These are phyloP conservation scores for Pedionomus torquatus DNA, from an alignment of 2,113 vertebrate species.

Conservation along the genomic window DNA sequence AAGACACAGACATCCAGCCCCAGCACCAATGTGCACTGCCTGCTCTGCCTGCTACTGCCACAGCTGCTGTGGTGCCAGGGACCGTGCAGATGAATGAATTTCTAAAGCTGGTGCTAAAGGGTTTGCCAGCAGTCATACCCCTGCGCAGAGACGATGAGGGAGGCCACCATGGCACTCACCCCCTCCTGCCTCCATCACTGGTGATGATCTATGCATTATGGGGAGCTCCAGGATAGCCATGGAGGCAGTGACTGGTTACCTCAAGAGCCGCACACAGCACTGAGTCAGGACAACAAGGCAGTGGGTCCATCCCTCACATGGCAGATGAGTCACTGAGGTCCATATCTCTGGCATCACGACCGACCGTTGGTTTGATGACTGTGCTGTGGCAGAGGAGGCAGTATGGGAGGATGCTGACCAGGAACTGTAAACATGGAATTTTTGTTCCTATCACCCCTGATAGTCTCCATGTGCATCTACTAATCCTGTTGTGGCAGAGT, in stretches of 20 bases:
- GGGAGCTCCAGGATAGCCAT: neutral
- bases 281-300: rapidly evolving
- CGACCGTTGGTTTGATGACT: neutral
- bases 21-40: neutral
- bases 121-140: neutral
- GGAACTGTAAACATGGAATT: neutral
- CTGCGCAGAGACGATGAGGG: neutral
- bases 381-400: neutral
- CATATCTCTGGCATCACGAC: rapidly evolving
- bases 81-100: rapidly evolving
- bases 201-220: rapidly evolving
- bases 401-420: neutral
- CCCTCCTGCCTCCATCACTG: neutral
- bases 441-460: neutral
- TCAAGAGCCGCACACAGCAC: rapidly evolving
- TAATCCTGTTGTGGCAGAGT: neutral
- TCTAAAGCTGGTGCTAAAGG: neutral
- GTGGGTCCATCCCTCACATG: neutral
- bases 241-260: neutral
- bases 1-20: rapidly evolving
- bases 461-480: neutral
- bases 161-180: neutral
- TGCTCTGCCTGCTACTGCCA: neutral
- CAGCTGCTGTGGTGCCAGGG: neutral
- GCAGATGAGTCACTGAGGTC: neutral